These are phyloP conservation scores for Pangasius krempfi DNA, from an alignment of 2,797 vertebrate genomes.

Conservation along the genomic window DNA sequence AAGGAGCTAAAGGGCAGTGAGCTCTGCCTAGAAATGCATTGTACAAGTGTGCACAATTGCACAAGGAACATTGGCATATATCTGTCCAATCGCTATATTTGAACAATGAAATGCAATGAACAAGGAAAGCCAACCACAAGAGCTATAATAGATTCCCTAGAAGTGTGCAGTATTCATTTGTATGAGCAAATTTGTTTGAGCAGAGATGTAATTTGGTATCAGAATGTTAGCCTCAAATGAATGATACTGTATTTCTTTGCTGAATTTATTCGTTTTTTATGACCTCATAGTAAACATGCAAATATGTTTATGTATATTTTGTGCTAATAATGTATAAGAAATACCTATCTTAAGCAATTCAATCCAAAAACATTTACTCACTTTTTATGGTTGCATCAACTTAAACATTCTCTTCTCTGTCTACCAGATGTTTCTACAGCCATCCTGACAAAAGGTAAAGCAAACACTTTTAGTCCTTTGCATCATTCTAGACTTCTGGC, in stretches of 20 bases:
- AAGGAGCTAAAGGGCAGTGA: neutral
- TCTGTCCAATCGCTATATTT: neutral
- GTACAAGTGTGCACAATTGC: neutral
- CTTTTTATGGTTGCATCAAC: neutral
- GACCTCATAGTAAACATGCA: neutral
- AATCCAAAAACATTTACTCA: neutral
- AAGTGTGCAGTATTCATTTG: neutral
- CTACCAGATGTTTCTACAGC: constrained; percentile 77
- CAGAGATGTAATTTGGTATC: neutral
- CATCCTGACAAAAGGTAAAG: constrained; percentile 76
- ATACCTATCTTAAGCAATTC: neutral
- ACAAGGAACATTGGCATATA: neutral
- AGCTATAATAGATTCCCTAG: neutral
- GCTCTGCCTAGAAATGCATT: neutral
- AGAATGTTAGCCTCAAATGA: neutral
- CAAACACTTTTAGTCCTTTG: neutral
- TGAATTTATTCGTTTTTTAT: neutral
- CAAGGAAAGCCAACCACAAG: neutral
- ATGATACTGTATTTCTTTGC: neutral
- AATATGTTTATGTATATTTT: neutral
- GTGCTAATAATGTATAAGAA: neutral
- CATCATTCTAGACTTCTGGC: neutral
- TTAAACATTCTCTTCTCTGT: constrained; percentile 44
- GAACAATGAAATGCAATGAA: neutral
- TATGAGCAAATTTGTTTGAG: neutral